phyloP scores from a whole-genome alignment of 2,888 invertebrate genomes.

The Orgyia antiqua region DNA sequence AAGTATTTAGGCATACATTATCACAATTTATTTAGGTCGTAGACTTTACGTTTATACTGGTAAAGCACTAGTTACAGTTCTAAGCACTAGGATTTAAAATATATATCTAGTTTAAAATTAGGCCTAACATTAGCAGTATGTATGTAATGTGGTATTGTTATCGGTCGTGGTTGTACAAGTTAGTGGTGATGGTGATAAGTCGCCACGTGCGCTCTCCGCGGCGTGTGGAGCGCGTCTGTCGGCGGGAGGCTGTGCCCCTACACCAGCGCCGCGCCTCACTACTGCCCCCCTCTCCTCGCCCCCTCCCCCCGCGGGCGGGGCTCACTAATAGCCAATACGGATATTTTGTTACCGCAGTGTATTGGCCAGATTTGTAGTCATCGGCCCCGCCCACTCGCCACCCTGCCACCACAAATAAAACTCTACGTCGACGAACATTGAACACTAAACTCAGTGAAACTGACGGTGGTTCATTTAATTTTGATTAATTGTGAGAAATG shows the following conservation, averaged over 20 bases:
- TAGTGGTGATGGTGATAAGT: slow-evolving; percentile 2
- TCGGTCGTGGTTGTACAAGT: slow-evolving; percentile 6
- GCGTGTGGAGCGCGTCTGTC: slow-evolving; percentile 65
- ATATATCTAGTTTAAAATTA: slow-evolving; percentile 29
- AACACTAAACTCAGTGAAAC: slow-evolving; percentile 33
- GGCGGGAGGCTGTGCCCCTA: slow-evolving; percentile 45
- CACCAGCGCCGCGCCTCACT: slow-evolving; percentile 28
- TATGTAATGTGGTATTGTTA: slow-evolving; percentile 9
- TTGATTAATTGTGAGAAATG: slow-evolving; percentile 77
- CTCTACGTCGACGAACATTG: slow-evolving; percentile 32
- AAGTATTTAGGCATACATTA: slow-evolving; percentile 17
- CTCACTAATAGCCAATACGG: slow-evolving; percentile 79
- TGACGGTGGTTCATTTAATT: slow-evolving; percentile 62
- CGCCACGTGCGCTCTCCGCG: slow-evolving; percentile 65
- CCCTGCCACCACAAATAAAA: slow-evolving; percentile 33
- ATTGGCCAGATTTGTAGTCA: slow-evolving; percentile 80
- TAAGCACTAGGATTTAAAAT: slow-evolving; percentile 16
- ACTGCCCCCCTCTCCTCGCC: slow-evolving; percentile 43
- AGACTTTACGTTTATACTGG: slow-evolving; percentile 18
- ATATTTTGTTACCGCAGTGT: slow-evolving; percentile 78
- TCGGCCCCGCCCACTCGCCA: slow-evolving; percentile 61
- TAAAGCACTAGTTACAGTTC: slow-evolving; percentile 15
- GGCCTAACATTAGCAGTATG: slow-evolving; percentile 25
- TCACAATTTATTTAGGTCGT: slow-evolving; percentile 36
- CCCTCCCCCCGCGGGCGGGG: slow-evolving; percentile 61